A percentile compares a stretch with the other conserved stretches of the same genome.
Evolutionary conservation across 2,888 invertebrate species (phyloP).

Genomic region (Lycocerus yunnanus): DNA sequence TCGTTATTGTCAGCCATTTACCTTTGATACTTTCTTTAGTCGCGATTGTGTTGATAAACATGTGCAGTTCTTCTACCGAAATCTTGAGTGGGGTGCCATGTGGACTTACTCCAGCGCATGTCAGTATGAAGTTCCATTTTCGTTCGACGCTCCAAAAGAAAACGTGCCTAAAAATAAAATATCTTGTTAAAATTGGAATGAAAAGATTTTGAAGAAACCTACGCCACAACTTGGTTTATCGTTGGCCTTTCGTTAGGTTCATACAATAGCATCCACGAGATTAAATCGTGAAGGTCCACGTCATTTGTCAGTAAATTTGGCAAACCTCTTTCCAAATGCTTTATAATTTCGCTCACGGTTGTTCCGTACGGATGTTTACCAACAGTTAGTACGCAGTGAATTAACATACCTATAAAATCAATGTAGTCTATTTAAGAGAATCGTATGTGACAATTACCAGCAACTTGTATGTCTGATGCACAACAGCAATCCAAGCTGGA

Average conservation of each 20-base stretch:
- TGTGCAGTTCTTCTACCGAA: constrained; percentile 45
- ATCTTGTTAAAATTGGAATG: background rate
- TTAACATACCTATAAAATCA: constrained; percentile 43
- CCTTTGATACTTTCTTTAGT: constrained; percentile 46
- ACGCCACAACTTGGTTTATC: constrained; percentile 52
- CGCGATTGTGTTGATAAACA: constrained; percentile 45
- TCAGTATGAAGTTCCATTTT: constrained; percentile 52
- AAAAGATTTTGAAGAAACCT: constrained; percentile 29
- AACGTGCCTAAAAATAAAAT: constrained; percentile 45
- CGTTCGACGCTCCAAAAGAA: constrained; percentile 49
- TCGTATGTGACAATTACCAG: constrained; percentile 38
- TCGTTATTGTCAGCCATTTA: constrained; percentile 50
- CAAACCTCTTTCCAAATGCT: constrained; percentile 46
- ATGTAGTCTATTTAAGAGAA: background rate
- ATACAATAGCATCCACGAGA: constrained; percentile 53
- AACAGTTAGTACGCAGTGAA: constrained; percentile 53
- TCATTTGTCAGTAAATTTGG: constrained; percentile 40
- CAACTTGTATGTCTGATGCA: constrained; percentile 53
- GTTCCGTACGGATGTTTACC: constrained; percentile 55
- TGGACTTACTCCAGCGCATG: constrained; percentile 49
- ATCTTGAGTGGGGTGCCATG: constrained; percentile 39
- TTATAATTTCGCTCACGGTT: constrained; percentile 48
- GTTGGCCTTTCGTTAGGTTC: constrained; percentile 50
- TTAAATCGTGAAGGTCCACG: constrained; percentile 48
- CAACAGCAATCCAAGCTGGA: constrained; percentile 45